Evolutionary conservation across 2,797 vertebrate genomes (phyloP).

Genomic region (Miichthys miiuy): DNA sequence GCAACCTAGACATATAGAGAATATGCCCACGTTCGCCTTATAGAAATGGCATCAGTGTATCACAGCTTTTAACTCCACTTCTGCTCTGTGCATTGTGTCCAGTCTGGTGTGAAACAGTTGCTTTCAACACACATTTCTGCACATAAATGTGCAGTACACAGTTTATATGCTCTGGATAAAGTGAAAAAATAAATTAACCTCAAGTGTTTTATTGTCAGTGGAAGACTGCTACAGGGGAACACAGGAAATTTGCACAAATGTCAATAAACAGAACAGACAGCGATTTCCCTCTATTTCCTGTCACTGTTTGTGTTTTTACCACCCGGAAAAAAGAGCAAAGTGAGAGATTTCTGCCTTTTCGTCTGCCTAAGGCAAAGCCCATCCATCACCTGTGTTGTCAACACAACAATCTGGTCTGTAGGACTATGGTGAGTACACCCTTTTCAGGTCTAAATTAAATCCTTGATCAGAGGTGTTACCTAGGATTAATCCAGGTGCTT

Average conservation of each 20-base stretch:
- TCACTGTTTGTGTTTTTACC: constrained; percentile 39
- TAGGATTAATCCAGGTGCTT: constrained; percentile 80
- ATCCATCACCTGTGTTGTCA: constrained; percentile 80
- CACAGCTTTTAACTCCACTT: constrained; percentile 28
- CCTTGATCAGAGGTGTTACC: constrained; percentile 80
- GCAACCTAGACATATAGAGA: constrained; percentile 28
- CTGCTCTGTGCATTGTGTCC: constrained; percentile 8
- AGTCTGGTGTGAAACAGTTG: neutral
- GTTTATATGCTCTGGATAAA: neutral
- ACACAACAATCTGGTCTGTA: constrained; percentile 75
- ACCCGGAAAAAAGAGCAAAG: constrained; percentile 36
- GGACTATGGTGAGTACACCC: constrained; percentile 63
- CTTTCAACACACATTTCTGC: neutral
- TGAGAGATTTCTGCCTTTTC: constrained; percentile 57
- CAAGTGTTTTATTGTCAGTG: neutral
- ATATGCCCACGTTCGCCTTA: neutral
- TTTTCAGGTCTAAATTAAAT: constrained; percentile 80
- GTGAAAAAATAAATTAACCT: neutral
- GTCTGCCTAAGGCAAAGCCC: constrained; percentile 57
- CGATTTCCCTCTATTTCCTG: constrained; percentile 51
- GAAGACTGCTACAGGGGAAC: neutral
- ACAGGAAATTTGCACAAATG: constrained; percentile 38
- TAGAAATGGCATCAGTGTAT: constrained; percentile 32
- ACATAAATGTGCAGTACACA: neutral
- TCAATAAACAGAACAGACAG: constrained; percentile 47